A percentile compares a stretch with the other conserved stretches of the same genome.
Conservation (phyloP, 2,797 vertebrate species). For the Eutrigla gurnardus region DNA sequence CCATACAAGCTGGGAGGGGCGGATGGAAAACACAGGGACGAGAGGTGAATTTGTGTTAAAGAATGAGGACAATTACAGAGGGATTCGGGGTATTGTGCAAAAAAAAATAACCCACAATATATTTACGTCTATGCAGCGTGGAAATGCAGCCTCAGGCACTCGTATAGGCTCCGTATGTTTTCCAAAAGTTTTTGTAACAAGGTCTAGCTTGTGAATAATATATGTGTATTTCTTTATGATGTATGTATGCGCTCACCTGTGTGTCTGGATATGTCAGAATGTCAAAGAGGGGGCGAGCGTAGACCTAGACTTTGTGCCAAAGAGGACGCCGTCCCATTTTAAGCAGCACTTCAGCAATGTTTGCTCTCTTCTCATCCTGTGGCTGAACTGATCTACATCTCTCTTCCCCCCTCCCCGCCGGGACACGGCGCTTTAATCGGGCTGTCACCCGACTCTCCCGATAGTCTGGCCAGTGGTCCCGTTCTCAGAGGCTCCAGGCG, state of each 20-base stretch:
- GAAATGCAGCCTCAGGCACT: constrained; percentile 39
- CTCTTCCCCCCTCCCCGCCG: constrained; percentile 3
- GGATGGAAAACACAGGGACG: constrained; percentile 21
- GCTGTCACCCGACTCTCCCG: constrained; percentile 49
- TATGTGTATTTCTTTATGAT: constrained; percentile 1
- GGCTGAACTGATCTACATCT: constrained; percentile 50
- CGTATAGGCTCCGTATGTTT: constrained; percentile 18
- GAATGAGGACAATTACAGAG: constrained; percentile 69
- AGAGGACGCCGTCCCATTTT: background rate
- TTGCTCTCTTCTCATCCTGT: constrained; percentile 27
- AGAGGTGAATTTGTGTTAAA: constrained; percentile 29
- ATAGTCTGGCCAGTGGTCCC: constrained; percentile 18
- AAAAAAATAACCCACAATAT: constrained; percentile 30
- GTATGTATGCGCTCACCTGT: constrained; percentile 7
- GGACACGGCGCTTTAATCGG: constrained; percentile 64
- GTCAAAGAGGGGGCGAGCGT: constrained; percentile 6
- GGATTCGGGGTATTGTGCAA: constrained; percentile 70
- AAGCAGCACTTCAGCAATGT: constrained; percentile 32
- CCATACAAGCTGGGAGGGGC: constrained; percentile 56
- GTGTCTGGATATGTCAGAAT: constrained; percentile 34
- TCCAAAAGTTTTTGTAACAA: constrained; percentile 13
- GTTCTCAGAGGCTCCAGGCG: constrained; percentile 39
- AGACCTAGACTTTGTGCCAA: background rate
- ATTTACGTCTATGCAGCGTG: constrained; percentile 51
- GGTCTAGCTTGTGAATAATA: constrained; percentile 1